phyloP scores from a whole-genome alignment of 2,888 invertebrate genomes.

The Eumerus sabulonum region DNA sequence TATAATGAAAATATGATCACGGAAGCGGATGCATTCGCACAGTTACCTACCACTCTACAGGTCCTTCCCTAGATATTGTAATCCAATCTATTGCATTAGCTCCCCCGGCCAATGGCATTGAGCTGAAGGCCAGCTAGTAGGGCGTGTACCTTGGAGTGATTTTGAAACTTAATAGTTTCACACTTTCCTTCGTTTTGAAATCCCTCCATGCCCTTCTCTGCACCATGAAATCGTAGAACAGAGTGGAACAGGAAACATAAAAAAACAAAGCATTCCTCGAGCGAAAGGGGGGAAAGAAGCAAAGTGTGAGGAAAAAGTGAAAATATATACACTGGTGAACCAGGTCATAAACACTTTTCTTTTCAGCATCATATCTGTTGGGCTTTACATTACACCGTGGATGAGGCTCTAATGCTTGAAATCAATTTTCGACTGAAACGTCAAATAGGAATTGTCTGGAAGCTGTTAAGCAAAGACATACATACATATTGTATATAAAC shows the following conservation, averaged over 20 bases:
- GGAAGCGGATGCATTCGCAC: conserved; percentile 1
- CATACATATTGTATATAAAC: no score
- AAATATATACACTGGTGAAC: conserved; percentile 50
- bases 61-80: no score
- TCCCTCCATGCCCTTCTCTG: conserved; percentile 4
- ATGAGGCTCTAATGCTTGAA: conserved; percentile 8
- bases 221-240: conserved; percentile 2
- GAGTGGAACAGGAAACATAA: conserved; percentile 24
- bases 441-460: no score
- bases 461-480: no score
- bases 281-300: background rate
- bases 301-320: conserved; percentile 54
- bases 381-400: conserved; percentile 41
- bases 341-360: conserved; percentile 53
- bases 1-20: conserved; percentile 17
- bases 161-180: conserved; percentile 52
- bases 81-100: no score
- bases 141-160: conserved; percentile 22
- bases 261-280: no score
- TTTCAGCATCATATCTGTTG: conserved; percentile 25
- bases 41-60: no score
- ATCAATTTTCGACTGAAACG: conserved; percentile 36
- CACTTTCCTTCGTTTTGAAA: conserved; percentile 42
- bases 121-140: conserved; percentile 9
- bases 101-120: background rate